A percentile compares a stretch with the other conserved stretches of the same genome.
phyloP scores from a whole-genome alignment of 2,797 vertebrate species.

The Syngnathus acus region DNA sequence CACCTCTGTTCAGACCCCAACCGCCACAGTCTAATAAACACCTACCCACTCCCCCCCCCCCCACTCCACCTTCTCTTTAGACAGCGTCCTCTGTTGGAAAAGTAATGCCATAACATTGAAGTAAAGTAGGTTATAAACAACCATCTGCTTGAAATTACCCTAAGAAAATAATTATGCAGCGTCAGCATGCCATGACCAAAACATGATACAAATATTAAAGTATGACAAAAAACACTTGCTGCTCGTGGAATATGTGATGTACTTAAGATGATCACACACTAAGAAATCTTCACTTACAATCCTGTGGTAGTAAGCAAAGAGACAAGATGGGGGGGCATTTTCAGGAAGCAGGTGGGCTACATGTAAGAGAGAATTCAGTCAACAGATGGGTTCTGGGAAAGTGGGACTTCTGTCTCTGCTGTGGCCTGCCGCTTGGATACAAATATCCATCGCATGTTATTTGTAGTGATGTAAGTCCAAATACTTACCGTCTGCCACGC shows the following conservation, averaged over 20 bases:
- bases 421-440: constrained; percentile 14
- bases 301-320: neutral
- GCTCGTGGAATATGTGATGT: no score
- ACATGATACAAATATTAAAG: neutral
- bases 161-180: neutral
- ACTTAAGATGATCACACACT: no score
- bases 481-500: constrained; percentile 23
- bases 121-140: neutral
- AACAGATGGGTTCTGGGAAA: constrained; percentile 58
- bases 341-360: constrained; percentile 48
- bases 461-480: constrained; percentile 12
- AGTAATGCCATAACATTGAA: neutral
- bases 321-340: constrained; percentile 52
- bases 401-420: constrained; percentile 51
- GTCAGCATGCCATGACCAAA: neutral
- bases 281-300: neutral
- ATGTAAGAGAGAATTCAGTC: constrained; percentile 35
- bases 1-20: constrained; percentile 56
- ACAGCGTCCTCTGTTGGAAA: constrained; percentile 48
- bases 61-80: neutral
- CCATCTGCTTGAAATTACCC: constrained; percentile 6
- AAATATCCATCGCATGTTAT: constrained; percentile 20
- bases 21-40: constrained; percentile 42
- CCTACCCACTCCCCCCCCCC: constrained; percentile 5
- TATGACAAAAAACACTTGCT: neutral